Evolutionary conservation across 1,140 invertebrate species (phyloP), one percentile per base, ranked within the genome.

Genomic region (Hormaphis cornu): DNA sequence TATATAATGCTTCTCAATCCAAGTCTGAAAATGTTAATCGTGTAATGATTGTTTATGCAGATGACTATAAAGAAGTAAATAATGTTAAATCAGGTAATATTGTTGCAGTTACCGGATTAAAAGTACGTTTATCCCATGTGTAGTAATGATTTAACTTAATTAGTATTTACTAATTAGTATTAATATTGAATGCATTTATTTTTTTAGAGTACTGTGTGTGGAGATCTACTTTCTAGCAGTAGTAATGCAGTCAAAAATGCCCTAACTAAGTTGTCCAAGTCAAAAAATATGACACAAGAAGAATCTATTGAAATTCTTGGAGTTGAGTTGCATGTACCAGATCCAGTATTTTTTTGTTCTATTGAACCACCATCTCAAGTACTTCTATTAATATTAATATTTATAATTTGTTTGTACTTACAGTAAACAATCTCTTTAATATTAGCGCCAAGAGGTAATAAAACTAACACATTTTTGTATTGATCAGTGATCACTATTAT

Each of bases 321-420:
- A 74, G 71, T 77, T 63, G 86, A 86, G 14, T 81, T 89, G 2
- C 82, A 83, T 50, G 80, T 94, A 70, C 93, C 93, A 1, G 89
- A 95, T 75, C 94, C 96, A 1, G 96, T 99, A 0, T 98, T 97
- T 79, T 95, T 97, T 76, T 98, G 96, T 78, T 93, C 93, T 1
- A 89, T 99, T 59, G 97, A 99, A 81, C 88, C 95, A 0, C 88
- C 93, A 0, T 93, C 90, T 63, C 75, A 87, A 66, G 78, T 78
- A 76, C 72, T 33, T 9, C 30, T 33, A 12, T 37, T 24, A 9
- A 8, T 24, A 8, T 58, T 9, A 8, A 37, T 24, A 16, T 3
- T 16, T n/a, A n/a, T n/a, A n/a, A 42, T n/a, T 42, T n/a, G 2
- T 42, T 42, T 42, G n/a, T n/a, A n/a, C n/a, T n/a, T n/a, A n/a